A percentile compares a stretch with the other conserved stretches of the same genome.
phyloP scores from a whole-genome alignment of 2,888 invertebrate genomes.

The Rugalucina vietnamica region DNA sequence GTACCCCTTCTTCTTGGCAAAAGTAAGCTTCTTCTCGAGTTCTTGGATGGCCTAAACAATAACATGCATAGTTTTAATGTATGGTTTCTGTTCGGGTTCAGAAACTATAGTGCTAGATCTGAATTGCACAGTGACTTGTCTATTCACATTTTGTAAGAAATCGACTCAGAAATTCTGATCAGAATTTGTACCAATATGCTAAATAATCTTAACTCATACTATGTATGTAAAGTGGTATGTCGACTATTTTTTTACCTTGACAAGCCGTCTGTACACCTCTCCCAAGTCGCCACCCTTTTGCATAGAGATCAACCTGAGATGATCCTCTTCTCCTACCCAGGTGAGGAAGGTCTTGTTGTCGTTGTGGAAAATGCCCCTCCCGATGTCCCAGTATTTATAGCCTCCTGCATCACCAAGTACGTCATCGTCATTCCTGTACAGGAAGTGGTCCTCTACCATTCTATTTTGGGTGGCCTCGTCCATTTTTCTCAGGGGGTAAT shows the following conservation, averaged over 20 bases:
- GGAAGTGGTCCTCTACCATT: conserved; percentile 77
- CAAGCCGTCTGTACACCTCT: conserved; percentile 78
- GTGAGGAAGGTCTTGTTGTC: conserved; percentile 91
- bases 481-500: conserved; percentile 81
- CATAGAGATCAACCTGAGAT: conserved; percentile 92
- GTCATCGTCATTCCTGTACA: conserved; percentile 76
- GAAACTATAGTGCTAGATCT: too few relatives aligned
- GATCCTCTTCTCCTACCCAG: conserved; percentile 97
- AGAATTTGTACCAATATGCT: too few relatives aligned
- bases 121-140: too few relatives aligned
- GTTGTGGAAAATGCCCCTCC: conserved; percentile 94
- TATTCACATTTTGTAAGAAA: too few relatives aligned
- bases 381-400: conserved; percentile 95
- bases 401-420: conserved; percentile 76
- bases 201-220: too few relatives aligned
- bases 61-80: too few relatives aligned
- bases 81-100: too few relatives aligned
- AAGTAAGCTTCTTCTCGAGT: conserved; percentile 83
- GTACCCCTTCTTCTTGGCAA: conserved; percentile 90
- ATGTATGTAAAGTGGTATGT: too few relatives aligned
- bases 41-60: conserved; percentile 96
- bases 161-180: too few relatives aligned
- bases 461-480: conserved; percentile 70
- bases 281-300: conserved; percentile 85
- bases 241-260: conserved; percentile 62